Percentiles rank a stretch among this genome's conserved stretches.
Evolutionary conservation across 2,797 vertebrate genomes (phyloP).

Genomic region (Apogon hyalosoma): DNA sequence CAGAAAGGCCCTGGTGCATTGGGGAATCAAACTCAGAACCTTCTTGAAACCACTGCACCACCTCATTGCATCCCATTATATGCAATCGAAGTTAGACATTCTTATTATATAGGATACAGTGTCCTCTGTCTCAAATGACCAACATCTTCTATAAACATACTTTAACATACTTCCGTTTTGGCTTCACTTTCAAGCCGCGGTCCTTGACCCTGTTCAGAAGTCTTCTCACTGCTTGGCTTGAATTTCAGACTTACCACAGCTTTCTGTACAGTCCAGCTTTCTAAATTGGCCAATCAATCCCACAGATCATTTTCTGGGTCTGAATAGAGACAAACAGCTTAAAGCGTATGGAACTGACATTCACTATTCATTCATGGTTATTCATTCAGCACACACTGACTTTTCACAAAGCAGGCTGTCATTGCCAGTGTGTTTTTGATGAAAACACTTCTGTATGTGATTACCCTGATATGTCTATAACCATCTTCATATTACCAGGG

Average conservation of each 20-base stretch:
- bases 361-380: constrained; percentile 25
- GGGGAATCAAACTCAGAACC: too few species aligned
- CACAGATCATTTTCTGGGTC: constrained; percentile 21
- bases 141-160: too few species aligned
- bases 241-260: constrained; percentile 15
- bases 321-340: constrained; percentile 36
- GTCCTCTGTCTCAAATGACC: too few species aligned
- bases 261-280: neutral
- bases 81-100: too few species aligned
- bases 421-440: constrained; percentile 18
- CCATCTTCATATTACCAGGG: constrained; percentile 17
- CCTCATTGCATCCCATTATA: too few species aligned
- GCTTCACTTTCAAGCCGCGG: too few species aligned
- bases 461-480: constrained; percentile 29
- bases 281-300: constrained; percentile 33
- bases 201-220: neutral
- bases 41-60: too few species aligned
- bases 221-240: constrained; percentile 6
- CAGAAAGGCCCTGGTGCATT: too few species aligned
- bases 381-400: constrained; percentile 40
- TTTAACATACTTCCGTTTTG: too few species aligned
- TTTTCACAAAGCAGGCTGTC: constrained; percentile 40
- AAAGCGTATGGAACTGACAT: constrained; percentile 19
- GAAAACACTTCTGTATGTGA: constrained; percentile 44
- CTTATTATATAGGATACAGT: too few species aligned